Base-by-base conservation (phyloP, 53 echinoderm and acorn worm genomes). In the Crossaster papposus region DNA sequence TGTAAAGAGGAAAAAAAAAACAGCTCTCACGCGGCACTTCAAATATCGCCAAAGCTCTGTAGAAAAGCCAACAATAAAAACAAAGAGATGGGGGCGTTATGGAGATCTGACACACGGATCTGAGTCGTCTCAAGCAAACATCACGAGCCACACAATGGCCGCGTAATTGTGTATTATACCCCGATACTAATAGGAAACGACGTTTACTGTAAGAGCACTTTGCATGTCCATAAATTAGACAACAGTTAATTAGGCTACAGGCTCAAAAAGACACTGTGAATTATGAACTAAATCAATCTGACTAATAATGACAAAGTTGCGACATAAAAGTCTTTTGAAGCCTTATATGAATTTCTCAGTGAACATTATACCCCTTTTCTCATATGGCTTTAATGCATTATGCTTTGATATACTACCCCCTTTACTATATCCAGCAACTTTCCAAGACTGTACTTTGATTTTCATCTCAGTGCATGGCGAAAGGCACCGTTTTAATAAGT, bases 171-270 rank as follows among this genome's bases (percentile, higher is more conserved):
- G 36, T 74, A 34, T 33, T 74, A 30, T 74, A 74, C 32, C 22
- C 10, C 18, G 36, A 74, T 15, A 36, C 75, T 33, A 74, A 74
- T 36, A 33, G 1, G 75, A 35, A 74, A 14, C 5, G 75, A 74
- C 75, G 36, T 0, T 17, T 17, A 4, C 0, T 30, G 36, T 36
- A 32, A 13, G 75, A 33, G 36, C 75, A 36, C 30, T 74, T 33
- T 36, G 15, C 75, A 18, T 15, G 75, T 34, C 75, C 34, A 74
- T 74, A 74, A 74, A 74, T 74, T 36, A 34, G 36, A 74, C 36
- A 34, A 74, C 75, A 17, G 36, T 12, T 24, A 74, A 74, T 36
- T 33, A 33, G 78, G 78, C 14, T 51, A 78, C 28, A 17, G 37
- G 71, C 71, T 44, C 26, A 29, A 44, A 70, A 5, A 51, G 71